A percentile compares a stretch with the other conserved stretches of the same genome.
These are phyloP conservation scores for Malurus elegans DNA, from an alignment of 2,113 vertebrate genomes.

Conservation along the genomic window DNA sequence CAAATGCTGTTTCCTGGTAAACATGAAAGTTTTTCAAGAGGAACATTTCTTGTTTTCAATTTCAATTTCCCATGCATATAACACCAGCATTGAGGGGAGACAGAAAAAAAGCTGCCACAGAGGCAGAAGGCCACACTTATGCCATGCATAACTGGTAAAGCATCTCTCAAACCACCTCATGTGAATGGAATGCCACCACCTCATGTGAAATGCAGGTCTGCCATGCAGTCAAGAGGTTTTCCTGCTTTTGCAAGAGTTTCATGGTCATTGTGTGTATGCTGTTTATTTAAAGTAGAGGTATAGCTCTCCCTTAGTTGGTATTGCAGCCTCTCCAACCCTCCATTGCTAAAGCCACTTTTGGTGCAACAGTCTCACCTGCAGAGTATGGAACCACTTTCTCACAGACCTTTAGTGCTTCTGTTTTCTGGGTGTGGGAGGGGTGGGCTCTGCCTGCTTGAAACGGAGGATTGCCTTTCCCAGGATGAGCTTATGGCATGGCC, in stretches of 20 bases:
- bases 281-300: neutral
- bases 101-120: neutral
- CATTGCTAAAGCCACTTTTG: neutral
- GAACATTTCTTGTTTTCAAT: neutral
- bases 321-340: neutral
- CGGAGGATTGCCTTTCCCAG: neutral
- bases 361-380: neutral
- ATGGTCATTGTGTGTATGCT: neutral
- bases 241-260: neutral
- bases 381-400: neutral
- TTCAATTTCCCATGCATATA: neutral
- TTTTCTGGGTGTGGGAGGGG: neutral
- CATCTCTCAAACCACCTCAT: neutral
- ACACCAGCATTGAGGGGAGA: fast-evolving
- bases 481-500: neutral
- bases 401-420: neutral
- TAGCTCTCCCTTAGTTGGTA: neutral
- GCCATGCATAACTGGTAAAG: neutral
- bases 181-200: fast-evolving
- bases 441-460: neutral
- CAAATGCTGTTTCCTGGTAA: neutral
- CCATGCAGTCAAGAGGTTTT: neutral
- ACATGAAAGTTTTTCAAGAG: neutral
- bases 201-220: neutral
- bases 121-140: neutral